Base-by-base conservation (phyloP, 2,113 vertebrate genomes). In the Epinephelus fuscoguttatus region DNA sequence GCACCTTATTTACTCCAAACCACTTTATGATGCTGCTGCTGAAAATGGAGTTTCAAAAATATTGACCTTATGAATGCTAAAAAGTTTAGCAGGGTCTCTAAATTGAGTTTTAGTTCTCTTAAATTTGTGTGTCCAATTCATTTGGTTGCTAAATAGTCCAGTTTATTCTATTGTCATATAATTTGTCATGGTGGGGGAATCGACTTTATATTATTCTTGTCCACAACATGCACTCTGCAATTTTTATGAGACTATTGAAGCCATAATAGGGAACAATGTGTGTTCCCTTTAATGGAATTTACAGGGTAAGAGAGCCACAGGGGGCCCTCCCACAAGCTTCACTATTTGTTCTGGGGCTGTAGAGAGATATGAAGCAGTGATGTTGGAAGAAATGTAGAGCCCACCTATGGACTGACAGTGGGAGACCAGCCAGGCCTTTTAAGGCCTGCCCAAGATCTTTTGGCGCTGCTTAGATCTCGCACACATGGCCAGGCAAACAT, bases 391-490 rank as follows among this genome's bases (percentile, higher is more conserved):
- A 21, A 56, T 83, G 61, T 79, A 45, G 75, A 67, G 42, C 64
- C 81, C 82, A 90, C 82, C 84, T 83, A 78, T 90, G 73, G 81
- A 69, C 71, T 66, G 78, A 88, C 80, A 69, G 84, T 71, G 60
- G 64, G 37, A 74, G 33, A 81, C 50, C 64, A 70, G 52, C 67
- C 68, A 14, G 56, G 72, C 76, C 78, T 86, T 89, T 75, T 60
- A 85, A 71, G 75, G 74, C 45, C 63, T 78, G 69, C 75, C 52
- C 66, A 45, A 68, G 67, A 56, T 69, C 64, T 17, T 40, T 73
- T 66, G 57, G 67, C 57, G 25, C 25, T 18, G 59, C 50, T 84
- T 33, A 21, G 23, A 75, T 69, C 55, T 59, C 14, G 14, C 33
- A 77, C 79, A 64, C 70, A 73, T 37, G 57, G 69, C 37, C 42